A percentile compares a stretch with the other conserved stretches of the same genome.
Evolutionary conservation across 2,113 vertebrate species (phyloP).

Genomic region (Eira barbara): DNA sequence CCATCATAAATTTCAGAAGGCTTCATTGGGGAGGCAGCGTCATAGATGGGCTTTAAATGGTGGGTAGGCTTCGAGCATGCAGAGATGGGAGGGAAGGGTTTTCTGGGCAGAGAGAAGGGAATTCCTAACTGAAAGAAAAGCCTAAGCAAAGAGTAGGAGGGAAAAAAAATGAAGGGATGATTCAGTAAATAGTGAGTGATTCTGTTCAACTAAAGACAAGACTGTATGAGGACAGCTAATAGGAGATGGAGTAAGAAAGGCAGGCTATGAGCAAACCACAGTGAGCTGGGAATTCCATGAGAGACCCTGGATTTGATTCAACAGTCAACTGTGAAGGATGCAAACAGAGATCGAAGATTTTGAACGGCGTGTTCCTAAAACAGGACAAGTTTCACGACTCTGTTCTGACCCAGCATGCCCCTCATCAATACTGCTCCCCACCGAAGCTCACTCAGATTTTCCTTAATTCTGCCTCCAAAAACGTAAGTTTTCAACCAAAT

Average conservation of each 20-base stretch:
- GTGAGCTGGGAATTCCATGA: fast-evolving
- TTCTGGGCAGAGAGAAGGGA: neutral
- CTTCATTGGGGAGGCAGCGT: neutral
- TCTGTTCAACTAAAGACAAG: neutral
- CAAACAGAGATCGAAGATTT: neutral
- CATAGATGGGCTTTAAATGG: neutral
- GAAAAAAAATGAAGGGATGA: neutral
- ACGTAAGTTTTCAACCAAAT: neutral
- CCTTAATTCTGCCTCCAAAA: neutral
- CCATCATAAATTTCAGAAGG: neutral
- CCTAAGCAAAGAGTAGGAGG: neutral
- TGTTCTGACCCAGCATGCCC: neutral
- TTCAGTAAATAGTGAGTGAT: neutral
- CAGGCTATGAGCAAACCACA: neutral
- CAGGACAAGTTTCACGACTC: neutral
- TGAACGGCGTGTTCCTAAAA: neutral
- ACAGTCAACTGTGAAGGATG: neutral
- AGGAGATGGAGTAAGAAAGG: neutral
- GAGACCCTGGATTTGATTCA: neutral
- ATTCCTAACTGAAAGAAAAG: neutral
- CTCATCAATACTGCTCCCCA: neutral
- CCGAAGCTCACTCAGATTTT: neutral
- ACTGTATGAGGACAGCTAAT: neutral
- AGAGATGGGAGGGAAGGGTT: neutral
- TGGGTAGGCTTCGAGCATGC: neutral